Evolutionary conservation across 2,113 vertebrate genomes (phyloP).

Genomic region (Numida meleagris): DNA sequence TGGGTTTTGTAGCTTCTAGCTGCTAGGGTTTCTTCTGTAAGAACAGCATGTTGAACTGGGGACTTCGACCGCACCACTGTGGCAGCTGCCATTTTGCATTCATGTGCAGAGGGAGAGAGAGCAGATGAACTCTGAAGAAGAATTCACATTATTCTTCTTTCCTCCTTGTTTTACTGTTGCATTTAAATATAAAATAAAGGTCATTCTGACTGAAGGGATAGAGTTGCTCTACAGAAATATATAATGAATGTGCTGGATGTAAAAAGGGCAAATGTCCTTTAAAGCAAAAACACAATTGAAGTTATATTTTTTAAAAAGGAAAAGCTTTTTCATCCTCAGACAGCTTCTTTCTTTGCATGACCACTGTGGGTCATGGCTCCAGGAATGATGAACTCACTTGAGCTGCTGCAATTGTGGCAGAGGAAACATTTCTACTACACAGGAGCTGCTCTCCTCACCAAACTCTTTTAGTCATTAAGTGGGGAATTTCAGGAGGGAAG

Average conservation of each 20-base stretch:
- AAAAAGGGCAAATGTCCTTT: conserved; percentile 53
- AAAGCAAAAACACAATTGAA: neutral
- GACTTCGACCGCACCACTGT: neutral
- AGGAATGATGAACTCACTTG: neutral
- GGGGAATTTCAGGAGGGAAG: neutral
- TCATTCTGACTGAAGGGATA: conserved; percentile 35
- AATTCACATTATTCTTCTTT: neutral
- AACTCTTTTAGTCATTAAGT: neutral
- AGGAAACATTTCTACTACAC: neutral
- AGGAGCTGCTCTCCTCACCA: neutral
- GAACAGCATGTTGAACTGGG: conserved; percentile 2
- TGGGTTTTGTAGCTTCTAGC: conserved; percentile 51
- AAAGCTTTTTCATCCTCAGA: neutral
- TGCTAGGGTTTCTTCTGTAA: conserved; percentile 33
- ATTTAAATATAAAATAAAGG: conserved; percentile 63
- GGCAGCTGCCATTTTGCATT: conserved; percentile 66
- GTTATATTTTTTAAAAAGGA: neutral
- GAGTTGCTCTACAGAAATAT: neutral
- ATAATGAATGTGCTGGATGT: neutral
- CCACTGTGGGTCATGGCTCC: neutral
- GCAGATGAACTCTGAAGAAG: neutral
- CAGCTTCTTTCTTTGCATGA: neutral
- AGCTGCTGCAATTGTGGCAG: neutral
- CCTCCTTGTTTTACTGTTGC: conserved; percentile 4
- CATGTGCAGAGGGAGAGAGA: neutral